These are phyloP conservation scores for Pachycephala philippinensis DNA, from an alignment of 2,113 vertebrate species.

Conservation along the genomic window DNA sequence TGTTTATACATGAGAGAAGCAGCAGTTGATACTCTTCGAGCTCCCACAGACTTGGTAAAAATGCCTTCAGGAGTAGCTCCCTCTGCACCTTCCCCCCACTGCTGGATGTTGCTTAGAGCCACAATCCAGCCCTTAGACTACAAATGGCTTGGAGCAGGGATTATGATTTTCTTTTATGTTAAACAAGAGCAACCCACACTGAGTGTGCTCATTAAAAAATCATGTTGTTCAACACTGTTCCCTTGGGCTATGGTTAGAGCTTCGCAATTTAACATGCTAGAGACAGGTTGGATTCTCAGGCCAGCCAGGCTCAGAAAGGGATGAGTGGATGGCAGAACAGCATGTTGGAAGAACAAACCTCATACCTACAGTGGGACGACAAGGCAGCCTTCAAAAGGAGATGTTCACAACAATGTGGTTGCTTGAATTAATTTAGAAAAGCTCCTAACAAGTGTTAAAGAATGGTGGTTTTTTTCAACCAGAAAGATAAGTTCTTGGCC, in stretches of 20 bases:
- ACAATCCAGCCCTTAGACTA: conserved; percentile 19
- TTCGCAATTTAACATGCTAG: not conserved
- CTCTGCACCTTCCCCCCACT: not conserved
- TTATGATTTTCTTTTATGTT: conserved; percentile 56
- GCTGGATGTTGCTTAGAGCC: not conserved
- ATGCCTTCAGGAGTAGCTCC: not conserved
- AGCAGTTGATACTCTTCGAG: not conserved
- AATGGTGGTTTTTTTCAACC: not conserved
- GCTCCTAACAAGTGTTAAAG: not conserved
- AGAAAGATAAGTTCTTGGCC: not conserved
- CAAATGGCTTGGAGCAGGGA: conserved; percentile 31
- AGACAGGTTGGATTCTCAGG: not conserved
- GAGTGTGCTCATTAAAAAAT: conserved; percentile 56
- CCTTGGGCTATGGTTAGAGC: conserved; percentile 24
- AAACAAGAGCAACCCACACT: conserved; percentile 42
- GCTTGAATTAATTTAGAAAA: not conserved
- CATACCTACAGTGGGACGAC: accelerated
- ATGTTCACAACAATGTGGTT: not conserved
- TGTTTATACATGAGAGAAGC: not conserved
- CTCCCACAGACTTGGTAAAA: conserved; percentile 7
- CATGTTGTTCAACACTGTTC: conserved; percentile 43
- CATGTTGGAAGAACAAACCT: not conserved
- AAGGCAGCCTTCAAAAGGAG: not conserved
- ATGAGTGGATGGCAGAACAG: not conserved
- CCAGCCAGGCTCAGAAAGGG: not conserved